Evolutionary conservation across 2,797 vertebrate species (phyloP).

Genomic region (Peromyscus nudipes): DNA sequence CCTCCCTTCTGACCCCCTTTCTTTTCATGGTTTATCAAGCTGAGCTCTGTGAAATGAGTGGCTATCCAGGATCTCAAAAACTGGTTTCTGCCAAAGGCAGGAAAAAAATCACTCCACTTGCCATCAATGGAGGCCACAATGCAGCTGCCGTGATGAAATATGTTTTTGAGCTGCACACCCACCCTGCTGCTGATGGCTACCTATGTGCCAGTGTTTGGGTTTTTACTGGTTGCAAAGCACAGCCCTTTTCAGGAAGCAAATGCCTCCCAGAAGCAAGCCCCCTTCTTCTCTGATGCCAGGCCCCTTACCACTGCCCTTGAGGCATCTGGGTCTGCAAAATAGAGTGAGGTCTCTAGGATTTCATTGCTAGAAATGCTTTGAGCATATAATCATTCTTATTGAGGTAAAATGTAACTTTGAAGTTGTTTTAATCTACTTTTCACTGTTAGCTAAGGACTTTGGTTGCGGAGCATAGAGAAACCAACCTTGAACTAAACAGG

Average conservation of each 20-base stretch:
- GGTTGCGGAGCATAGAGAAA: no score
- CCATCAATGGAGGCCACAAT: background rate
- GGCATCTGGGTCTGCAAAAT: no score
- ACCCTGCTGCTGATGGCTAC: background rate
- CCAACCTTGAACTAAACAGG: no score
- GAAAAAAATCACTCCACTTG: background rate
- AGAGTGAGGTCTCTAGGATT: no score
- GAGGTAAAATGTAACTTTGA: no score
- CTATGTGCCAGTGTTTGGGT: background rate
- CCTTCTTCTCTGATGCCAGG: background rate
- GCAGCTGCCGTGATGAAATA: background rate
- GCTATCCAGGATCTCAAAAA: background rate
- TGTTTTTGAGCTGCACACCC: background rate
- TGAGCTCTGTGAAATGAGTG: constrained; percentile 11
- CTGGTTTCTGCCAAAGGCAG: background rate
- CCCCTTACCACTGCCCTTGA: no score
- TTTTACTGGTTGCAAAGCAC: background rate
- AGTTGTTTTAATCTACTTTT: no score
- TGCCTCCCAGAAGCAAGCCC: background rate
- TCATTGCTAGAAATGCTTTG: no score
- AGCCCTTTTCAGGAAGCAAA: background rate
- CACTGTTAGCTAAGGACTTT: no score
- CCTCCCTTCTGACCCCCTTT: background rate
- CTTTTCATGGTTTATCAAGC: background rate
- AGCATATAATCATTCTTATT: no score